Percentiles rank a stretch among this genome's conserved stretches.
phyloP scores from a whole-genome alignment of 2,113 vertebrate genomes.

The Phaethornis superciliosus region DNA sequence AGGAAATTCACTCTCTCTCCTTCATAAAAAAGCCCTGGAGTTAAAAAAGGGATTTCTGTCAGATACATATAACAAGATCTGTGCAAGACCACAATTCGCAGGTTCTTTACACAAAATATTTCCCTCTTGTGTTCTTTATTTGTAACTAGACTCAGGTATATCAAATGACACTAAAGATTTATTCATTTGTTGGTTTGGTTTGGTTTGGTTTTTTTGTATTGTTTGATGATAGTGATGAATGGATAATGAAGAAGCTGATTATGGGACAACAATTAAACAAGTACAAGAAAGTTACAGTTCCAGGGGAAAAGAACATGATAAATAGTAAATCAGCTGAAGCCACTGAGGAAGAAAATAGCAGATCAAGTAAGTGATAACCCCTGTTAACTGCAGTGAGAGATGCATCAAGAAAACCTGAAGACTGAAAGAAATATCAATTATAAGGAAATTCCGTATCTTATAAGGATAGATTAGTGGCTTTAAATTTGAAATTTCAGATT shows the following conservation, averaged over 20 bases:
- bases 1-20: neutral
- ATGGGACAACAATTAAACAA: neutral
- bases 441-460: neutral
- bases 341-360: neutral
- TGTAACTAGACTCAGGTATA: neutral
- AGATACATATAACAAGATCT: neutral
- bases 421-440: neutral
- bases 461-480: neutral
- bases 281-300: neutral
- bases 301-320: neutral
- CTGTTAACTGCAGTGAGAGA: neutral
- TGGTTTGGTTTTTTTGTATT: too few relatives aligned
- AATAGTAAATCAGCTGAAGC: neutral
- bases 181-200: neutral
- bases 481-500: slow-evolving; percentile 22
- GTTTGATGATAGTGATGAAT: neutral
- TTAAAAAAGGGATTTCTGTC: neutral
- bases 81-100: neutral
- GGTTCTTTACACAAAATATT: neutral
- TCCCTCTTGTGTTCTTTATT: neutral
- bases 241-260: neutral
- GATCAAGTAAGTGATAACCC: neutral
- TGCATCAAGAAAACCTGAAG: neutral
- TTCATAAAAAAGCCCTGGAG: neutral
- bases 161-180: neutral